Conservation (phyloP, 2,113 vertebrate genomes). For the Sylvilagus bachmani region DNA sequence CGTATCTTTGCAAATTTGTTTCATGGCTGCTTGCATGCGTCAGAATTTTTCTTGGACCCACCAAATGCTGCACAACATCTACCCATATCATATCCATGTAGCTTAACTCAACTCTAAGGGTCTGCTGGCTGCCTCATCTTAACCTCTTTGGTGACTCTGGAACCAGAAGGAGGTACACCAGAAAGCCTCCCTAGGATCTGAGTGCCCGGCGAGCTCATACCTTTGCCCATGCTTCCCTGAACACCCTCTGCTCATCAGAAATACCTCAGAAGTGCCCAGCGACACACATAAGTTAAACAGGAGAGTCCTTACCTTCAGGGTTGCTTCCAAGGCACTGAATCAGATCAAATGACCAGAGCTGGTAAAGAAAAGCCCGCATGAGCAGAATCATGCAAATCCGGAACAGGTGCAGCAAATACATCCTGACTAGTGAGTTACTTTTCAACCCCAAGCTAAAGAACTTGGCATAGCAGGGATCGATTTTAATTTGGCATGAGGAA, state of each 20-base stretch:
- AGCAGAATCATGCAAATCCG: background rate
- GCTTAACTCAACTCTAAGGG: background rate
- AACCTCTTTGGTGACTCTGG: background rate
- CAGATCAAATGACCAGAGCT: background rate
- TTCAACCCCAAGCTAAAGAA: background rate
- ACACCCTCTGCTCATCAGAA: background rate
- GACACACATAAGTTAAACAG: background rate
- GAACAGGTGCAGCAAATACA: background rate
- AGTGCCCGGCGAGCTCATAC: background rate
- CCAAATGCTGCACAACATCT: background rate
- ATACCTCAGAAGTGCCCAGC: background rate
- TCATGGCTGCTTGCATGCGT: background rate
- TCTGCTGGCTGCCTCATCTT: background rate
- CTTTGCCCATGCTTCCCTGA: background rate
- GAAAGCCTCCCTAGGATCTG: background rate
- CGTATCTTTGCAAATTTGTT: background rate
- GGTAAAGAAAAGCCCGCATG: background rate
- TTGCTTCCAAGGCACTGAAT: background rate
- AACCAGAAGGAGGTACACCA: background rate
- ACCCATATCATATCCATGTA: background rate
- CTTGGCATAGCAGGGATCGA: background rate
- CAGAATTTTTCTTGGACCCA: background rate
- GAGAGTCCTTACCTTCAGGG: background rate
- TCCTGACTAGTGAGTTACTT: background rate
- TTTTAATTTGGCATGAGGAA: constrained; percentile 5